Conservation (phyloP, 2,888 invertebrate species). For the Spodoptera exigua region DNA sequence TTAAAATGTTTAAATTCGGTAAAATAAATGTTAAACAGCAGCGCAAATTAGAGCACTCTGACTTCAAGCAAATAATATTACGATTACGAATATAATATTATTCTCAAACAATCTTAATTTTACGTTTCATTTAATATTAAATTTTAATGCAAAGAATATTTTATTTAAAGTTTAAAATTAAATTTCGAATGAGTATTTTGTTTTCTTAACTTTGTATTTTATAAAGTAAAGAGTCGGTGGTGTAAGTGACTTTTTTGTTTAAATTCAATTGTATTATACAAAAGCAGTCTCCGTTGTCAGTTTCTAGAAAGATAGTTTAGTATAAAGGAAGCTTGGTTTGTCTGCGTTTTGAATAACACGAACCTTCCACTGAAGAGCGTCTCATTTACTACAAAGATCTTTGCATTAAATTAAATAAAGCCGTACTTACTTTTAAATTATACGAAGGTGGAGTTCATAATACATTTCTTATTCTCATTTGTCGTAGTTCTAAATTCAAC, state of each 20-base stretch:
- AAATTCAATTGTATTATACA: too few species aligned
- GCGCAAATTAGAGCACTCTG: constrained; percentile 12
- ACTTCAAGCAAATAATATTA: constrained; percentile 23
- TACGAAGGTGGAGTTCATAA: too few species aligned
- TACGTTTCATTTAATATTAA: constrained; percentile 38
- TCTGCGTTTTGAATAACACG: not conserved
- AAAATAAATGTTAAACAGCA: constrained; percentile 18
- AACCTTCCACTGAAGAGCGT: too few species aligned
- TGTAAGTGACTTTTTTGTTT: too few species aligned
- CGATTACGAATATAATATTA: too few species aligned
- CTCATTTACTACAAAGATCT: too few species aligned
- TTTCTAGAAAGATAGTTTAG: not conserved
- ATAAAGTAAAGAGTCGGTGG: not conserved
- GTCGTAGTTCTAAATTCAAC: not conserved
- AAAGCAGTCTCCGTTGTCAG: not conserved
- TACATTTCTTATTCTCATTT: too few species aligned
- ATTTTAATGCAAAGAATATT: constrained; percentile 11
- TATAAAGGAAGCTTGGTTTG: not conserved
- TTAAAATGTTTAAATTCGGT: constrained; percentile 22
- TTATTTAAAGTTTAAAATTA: constrained; percentile 9
- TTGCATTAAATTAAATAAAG: too few species aligned
- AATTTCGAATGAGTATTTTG: constrained; percentile 12
- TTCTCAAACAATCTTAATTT: constrained; percentile 38
- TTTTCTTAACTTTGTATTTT: constrained; percentile 5
- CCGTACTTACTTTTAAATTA: too few species aligned